Evolutionary conservation across 2,888 invertebrate genomes (phyloP).

Genomic region (Seira musarum): DNA sequence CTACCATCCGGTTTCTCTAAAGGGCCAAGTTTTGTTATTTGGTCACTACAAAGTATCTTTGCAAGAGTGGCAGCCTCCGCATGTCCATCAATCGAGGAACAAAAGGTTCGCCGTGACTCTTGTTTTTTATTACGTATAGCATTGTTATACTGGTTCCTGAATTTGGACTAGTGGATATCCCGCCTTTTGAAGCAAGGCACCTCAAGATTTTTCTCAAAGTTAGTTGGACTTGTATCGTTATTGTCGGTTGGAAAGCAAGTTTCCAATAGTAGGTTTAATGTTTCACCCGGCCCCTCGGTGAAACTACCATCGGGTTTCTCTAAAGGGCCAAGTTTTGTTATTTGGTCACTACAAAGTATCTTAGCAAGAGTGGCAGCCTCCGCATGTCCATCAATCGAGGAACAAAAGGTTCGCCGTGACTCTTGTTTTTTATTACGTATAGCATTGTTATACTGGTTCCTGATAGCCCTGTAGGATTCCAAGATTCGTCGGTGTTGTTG

Average conservation of each 20-base stretch:
- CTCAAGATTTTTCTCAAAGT: too few relatives aligned
- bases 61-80: neutral
- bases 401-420: neutral
- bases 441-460: slow-evolving; percentile 8
- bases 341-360: neutral
- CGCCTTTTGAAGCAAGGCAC: too few relatives aligned
- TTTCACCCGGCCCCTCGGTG: neutral
- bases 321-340: neutral
- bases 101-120: neutral
- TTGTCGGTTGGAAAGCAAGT: slow-evolving; percentile 19
- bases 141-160: slow-evolving; percentile 9
- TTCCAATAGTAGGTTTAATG: slow-evolving; percentile 29
- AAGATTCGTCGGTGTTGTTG: too few relatives aligned
- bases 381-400: neutral
- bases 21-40: slow-evolving; percentile 16
- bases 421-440: neutral
- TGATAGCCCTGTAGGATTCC: too few relatives aligned
- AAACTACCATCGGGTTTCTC: slow-evolving; percentile 2
- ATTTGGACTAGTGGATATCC: too few relatives aligned
- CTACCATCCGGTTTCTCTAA: neutral
- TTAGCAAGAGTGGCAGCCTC: neutral
- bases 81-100: neutral
- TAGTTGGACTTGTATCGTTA: too few relatives aligned
- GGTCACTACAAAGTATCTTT: slow-evolving; percentile 6
- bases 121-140: neutral